Evolutionary conservation across 2,888 invertebrate species (phyloP).

Genomic region (Marronus borbonicus): DNA sequence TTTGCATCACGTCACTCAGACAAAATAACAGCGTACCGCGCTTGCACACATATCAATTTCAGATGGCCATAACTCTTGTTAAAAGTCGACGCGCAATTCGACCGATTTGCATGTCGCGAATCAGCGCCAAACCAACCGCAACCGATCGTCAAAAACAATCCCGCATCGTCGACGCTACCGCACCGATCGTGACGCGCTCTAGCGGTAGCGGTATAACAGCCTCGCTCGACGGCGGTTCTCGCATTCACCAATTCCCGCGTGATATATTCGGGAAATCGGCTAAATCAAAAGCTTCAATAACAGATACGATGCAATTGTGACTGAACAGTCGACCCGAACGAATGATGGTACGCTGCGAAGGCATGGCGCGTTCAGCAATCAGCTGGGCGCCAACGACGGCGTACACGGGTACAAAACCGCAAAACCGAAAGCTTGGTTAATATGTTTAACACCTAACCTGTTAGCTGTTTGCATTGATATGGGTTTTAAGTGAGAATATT

Average conservation of each 20-base stretch:
- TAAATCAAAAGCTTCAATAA: constrained; percentile 66
- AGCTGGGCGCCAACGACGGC: neutral
- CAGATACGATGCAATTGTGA: constrained; percentile 64
- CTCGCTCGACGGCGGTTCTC: neutral
- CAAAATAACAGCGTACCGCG: constrained; percentile 1
- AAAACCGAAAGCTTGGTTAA: constrained; percentile 68
- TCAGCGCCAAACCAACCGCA: constrained; percentile 30
- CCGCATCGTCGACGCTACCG: constrained; percentile 24
- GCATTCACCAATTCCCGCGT: constrained; percentile 9
- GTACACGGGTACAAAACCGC: constrained; percentile 60
- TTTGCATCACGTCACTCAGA: constrained; percentile 1
- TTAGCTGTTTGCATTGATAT: constrained; percentile 61
- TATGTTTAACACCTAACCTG: constrained; percentile 70
- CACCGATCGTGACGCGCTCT: constrained; percentile 3
- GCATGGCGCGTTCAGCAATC: neutral
- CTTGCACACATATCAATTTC: constrained; percentile 17
- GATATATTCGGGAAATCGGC: constrained; percentile 57
- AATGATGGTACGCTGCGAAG: neutral
- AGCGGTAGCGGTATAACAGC: constrained; percentile 26
- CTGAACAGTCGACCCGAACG: constrained; percentile 59
- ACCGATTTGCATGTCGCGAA: constrained; percentile 12
- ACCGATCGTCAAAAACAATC: constrained; percentile 26
- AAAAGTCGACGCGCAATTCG: neutral
- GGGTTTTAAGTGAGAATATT: constrained; percentile 56
- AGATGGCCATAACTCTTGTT: constrained; percentile 17